Percentiles rank a stretch among this genome's conserved stretches.
Conservation (phyloP, 2,888 invertebrate genomes). For the Sericinus montela region DNA sequence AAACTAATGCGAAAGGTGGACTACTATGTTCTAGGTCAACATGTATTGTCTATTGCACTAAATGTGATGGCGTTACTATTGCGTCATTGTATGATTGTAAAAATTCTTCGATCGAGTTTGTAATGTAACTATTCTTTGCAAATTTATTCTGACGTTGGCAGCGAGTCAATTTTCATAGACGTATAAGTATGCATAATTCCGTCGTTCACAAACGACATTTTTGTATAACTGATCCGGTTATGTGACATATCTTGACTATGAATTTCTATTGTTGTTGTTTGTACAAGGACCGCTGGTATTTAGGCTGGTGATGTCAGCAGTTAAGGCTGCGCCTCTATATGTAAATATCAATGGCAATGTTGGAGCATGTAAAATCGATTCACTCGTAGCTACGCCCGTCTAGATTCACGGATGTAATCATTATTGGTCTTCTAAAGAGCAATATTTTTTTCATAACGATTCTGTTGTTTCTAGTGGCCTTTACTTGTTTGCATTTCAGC, state of each 20-base stretch:
- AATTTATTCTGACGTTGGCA: too few species aligned
- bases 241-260: neutral
- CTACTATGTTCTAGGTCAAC: too few species aligned
- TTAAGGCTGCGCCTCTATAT: slow-evolving; percentile 23
- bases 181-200: too few species aligned
- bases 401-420: slow-evolving; percentile 15
- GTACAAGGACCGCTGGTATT: slow-evolving; percentile 19
- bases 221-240: neutral
- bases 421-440: neutral
- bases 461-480: neutral
- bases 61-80: too few species aligned
- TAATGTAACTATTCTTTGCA: too few species aligned
- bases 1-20: too few species aligned
- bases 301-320: slow-evolving; percentile 31
- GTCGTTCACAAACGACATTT: too few species aligned
- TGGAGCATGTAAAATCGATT: slow-evolving; percentile 30
- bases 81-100: too few species aligned
- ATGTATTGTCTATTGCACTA: too few species aligned
- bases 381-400: slow-evolving; percentile 23
- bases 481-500: too few species aligned
- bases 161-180: too few species aligned
- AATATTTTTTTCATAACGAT: neutral
- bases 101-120: too few species aligned
- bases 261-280: slow-evolving; percentile 25
- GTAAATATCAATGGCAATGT: slow-evolving; percentile 33